Base-by-base conservation (phyloP, 2,113 vertebrate genomes). In the Rousettus leschenaultii region DNA sequence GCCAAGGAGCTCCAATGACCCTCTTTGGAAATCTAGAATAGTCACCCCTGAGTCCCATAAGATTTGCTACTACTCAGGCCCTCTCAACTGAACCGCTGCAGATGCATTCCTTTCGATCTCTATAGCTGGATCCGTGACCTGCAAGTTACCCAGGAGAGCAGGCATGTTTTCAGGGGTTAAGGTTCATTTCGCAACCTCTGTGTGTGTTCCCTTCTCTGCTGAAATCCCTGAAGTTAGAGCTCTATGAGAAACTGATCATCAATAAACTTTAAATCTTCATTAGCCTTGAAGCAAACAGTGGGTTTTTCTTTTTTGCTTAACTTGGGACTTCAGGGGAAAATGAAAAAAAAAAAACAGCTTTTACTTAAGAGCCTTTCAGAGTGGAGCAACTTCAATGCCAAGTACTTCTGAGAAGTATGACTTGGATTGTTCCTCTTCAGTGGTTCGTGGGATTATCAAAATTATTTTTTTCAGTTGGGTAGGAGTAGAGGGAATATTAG, bases 351-450 rank as follows among this genome's bases (percentile, higher is more conserved):
- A n/a, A n/a, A n/a, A n/a, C 26, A 2, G 19, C 43, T 94, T 92
- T 90, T n/a, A 53, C 11, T 61, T n/a, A 85, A 80, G 45, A 59
- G 26, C 7, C 21, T 73, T 93, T 80, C 13, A 57, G 40, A 82
- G 19, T 30, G 51, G 87, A 91, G 59, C 11, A 86, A 86, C n/a
- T 33, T 80, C 51, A 89, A 70, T 28, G 40, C 7, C 55, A 77
- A 61, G 30, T 30, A 35, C 77, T 88, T 95, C 66, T 91, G 77
- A 90, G 70, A 94, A 61, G 57, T 33, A 13, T 48, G 73, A 38
- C 80, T 68, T 90, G 30, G 16, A 74, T 73, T 91, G 53, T 89
- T 96, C 88, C 77, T 94, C 51, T 82, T 91, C 10, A 30, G 43
- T 68, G 22, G 40, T 13, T 78, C 86, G 35, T 77, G 45, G 70